Evolutionary conservation across 2,113 vertebrate genomes (phyloP), one percentile per base, ranked within the genome.

Genomic region (Lasiurus cinereus): DNA sequence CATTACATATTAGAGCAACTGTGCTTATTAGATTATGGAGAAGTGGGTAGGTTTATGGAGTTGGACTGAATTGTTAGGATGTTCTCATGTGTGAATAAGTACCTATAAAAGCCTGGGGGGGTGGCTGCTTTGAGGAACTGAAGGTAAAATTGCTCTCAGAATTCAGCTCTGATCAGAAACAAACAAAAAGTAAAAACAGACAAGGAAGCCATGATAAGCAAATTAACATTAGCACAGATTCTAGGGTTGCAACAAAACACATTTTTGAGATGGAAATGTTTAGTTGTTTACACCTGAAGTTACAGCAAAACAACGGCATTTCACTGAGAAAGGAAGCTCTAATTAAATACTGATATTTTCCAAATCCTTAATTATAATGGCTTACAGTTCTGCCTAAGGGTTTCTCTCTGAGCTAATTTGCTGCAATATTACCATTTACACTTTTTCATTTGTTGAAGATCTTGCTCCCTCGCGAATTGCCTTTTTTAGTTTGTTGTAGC

Each of bases 271-370:
- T 94, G 90, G 85, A 83, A 93, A 93, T 94, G 87, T 94, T 96
- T 97, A 97, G 97, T 97, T 98, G 98, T 98, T 98, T 98, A 98
- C 93, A 98, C 94, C 97, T 97, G 92, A 97, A 95, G 88, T 97
- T 97, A 95, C 76, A 98, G 95, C 92, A 94, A 96, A 97, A 96
- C 94, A 97, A 96, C 91, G 96, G 70, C 92, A 97, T 94, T 97
- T 97, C 96, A 97, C 92, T 67, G 96, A 97, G 98, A 97, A 98
- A 98, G 93, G 96, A 96, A 88, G 76, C 70, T 94, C 98, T 98
- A 98, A 98, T 98, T 98, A 98, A 97, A 97, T 97, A 97, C 94
- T 94, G 89, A 97, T 98, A 97, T 91, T 98, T 98, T 96, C 97
- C 93, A 82, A 95, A 97, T 96, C 95, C 92, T 98, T 98, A 97